phyloP scores from a whole-genome alignment of 2,113 vertebrate genomes.

The Alethe castanea region DNA sequence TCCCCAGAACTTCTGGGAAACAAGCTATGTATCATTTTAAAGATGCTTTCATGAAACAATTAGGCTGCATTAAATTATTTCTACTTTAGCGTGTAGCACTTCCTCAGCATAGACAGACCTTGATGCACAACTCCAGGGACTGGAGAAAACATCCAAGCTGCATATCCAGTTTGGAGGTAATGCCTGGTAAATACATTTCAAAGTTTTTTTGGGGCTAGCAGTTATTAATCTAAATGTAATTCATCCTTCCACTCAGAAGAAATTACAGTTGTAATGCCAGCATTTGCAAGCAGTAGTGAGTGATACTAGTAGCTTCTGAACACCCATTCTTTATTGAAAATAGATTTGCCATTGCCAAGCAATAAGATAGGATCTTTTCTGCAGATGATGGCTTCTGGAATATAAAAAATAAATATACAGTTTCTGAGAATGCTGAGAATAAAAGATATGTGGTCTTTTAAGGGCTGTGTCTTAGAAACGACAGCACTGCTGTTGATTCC shows the following conservation, averaged over 20 bases:
- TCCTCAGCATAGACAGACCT: background rate
- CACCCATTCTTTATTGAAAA: conserved; percentile 23
- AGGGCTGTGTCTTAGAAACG: conserved; percentile 33
- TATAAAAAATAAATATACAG: background rate
- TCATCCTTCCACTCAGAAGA: conserved; percentile 4
- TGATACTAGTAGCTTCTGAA: background rate
- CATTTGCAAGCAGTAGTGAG: conserved; percentile 12
- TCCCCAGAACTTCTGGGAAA: background rate
- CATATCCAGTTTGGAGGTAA: background rate
- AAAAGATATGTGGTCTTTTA: background rate
- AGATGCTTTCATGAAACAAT: conserved; percentile 12
- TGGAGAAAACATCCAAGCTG: background rate
- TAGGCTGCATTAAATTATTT: conserved; percentile 9
- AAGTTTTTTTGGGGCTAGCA: background rate
- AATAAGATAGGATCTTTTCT: conserved; percentile 25
- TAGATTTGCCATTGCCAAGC: background rate
- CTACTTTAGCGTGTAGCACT: background rate
- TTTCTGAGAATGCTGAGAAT: background rate
- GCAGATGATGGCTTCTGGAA: background rate
- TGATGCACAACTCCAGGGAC: background rate
- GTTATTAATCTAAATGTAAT: conserved; percentile 23
- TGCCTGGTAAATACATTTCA: background rate
- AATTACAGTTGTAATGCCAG: background rate
- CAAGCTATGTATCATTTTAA: conserved; percentile 5
- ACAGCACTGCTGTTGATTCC: background rate